These are phyloP conservation scores for Junonia oenone DNA, from an alignment of 2,888 invertebrate genomes.

Conservation along the genomic window DNA sequence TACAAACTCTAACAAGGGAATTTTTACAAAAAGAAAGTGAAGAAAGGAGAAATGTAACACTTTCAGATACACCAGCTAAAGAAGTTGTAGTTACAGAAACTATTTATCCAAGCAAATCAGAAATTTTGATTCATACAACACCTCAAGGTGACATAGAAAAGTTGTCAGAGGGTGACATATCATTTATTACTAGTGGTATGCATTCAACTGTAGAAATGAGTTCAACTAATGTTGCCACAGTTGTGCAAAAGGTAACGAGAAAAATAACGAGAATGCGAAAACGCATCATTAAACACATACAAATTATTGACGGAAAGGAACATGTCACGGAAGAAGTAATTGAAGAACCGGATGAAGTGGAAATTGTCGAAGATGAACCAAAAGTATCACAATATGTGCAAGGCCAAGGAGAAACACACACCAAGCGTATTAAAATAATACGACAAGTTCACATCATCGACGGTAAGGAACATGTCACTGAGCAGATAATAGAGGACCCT, in stretches of 20 bases:
- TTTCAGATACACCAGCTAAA: background rate
- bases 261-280: constrained; percentile 82
- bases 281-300: constrained; percentile 74
- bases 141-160: background rate
- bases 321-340: constrained; percentile 89
- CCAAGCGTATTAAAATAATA: constrained; percentile 79
- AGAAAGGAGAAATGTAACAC: background rate
- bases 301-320: constrained; percentile 89
- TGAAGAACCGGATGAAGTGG: constrained; percentile 90
- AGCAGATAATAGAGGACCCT: constrained; percentile 83
- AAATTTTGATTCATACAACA: background rate
- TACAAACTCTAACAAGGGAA: constrained; percentile 43
- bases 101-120: background rate
- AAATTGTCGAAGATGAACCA: constrained; percentile 81
- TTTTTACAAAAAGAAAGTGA: constrained; percentile 49
- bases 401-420: constrained; percentile 47
- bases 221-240: constrained; percentile 73
- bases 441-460: constrained; percentile 83
- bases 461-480: constrained; percentile 49
- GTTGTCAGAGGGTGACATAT: background rate
- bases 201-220: constrained; percentile 31
- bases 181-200: constrained; percentile 2
- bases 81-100: background rate
- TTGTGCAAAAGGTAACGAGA: constrained; percentile 88
- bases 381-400: constrained; percentile 15